Base-by-base conservation (phyloP, 2,797 vertebrate species). In the Arrhamphus sclerolepis region DNA sequence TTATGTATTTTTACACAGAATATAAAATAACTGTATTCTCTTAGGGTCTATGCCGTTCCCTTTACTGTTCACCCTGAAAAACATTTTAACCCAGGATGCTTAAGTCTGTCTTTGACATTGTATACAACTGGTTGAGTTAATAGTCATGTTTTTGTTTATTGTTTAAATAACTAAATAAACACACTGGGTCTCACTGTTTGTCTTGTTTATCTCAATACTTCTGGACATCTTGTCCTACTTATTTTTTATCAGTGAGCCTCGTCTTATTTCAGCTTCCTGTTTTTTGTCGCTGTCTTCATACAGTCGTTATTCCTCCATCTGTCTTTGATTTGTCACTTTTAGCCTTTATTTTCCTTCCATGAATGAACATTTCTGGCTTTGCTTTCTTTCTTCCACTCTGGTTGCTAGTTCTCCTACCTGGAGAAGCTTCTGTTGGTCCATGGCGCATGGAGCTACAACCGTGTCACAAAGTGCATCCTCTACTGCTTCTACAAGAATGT, bases 401-500 rank as follows among this genome's bases (percentile, higher is more conserved):
- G 41, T 22, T 70, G 48, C 34, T 67, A 97, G 96, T 97, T 97
- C 91, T 95, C 87, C 60, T 99, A 98, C 82, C 89, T 99, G 66
- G 95, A 98, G 90, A 99, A 98, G 87, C 92, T 99, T 22, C 86
- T 99, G 56, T 62, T 99, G 88, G 97, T 99, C 57, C 97, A 99
- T 0, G 97, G 97, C 49, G 96, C 97, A 22, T 99, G 97, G 97
- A 99, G 97, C 90, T 99, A 99, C 86, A 98, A 96, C 87, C 93
- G 97, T 21, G 97, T 99, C 83, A 98, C 97, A 72, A 99, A 98
- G 89, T 99, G 97, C 87, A 98, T 99, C 83, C 88, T 99, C 56
- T 99, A 99, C 89, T 98, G 97, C 85, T 99, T 99, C 93, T 99
- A 99, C 80, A 99, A 99, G 92, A 99, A 99, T 4, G 96, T 99